phyloP scores from a whole-genome alignment of 2,797 vertebrate genomes.

The Hydrocynus forskahlii region DNA sequence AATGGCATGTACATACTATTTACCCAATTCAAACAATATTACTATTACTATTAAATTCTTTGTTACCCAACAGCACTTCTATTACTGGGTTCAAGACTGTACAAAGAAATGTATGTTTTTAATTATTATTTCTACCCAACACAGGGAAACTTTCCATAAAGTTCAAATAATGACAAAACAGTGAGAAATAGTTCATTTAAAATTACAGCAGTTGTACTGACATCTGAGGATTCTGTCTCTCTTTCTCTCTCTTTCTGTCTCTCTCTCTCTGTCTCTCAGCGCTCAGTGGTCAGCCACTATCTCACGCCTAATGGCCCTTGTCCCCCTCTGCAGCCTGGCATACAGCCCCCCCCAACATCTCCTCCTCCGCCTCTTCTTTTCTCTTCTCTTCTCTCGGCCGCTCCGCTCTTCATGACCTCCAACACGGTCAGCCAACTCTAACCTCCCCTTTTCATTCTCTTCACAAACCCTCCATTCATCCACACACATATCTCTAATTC shows the following conservation, averaged over 20 bases:
- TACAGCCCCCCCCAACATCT: slow-evolving; percentile 26
- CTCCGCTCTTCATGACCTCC: slow-evolving; percentile 45
- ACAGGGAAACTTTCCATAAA: too few species aligned
- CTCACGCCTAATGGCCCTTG: slow-evolving; percentile 54
- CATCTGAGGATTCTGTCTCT: too few species aligned
- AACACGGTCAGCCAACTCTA: slow-evolving; percentile 65
- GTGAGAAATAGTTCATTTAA: too few species aligned
- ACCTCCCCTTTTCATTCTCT: slow-evolving; percentile 76
- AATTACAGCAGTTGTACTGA: too few species aligned
- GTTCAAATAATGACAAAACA: too few species aligned
- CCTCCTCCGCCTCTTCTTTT: slow-evolving; percentile 13
- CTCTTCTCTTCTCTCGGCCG: slow-evolving; percentile 22
- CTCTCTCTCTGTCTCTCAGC: slow-evolving; percentile 17
- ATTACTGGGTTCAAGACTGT: too few species aligned
- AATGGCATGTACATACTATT: too few species aligned
- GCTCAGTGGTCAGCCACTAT: slow-evolving; percentile 39
- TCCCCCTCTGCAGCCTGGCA: slow-evolving; percentile 42
- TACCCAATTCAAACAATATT: too few species aligned
- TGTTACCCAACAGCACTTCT: too few species aligned
- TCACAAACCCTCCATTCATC: slow-evolving; percentile 55
- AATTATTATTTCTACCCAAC: too few species aligned
- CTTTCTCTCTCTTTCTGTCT: slow-evolving; percentile 15
- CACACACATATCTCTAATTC: slow-evolving; percentile 40
- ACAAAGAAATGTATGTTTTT: too few species aligned
- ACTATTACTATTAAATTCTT: too few species aligned